Percentiles rank a stretch among this genome's conserved stretches.
Conservation (phyloP, 2,797 vertebrate species). For the Acanthiza pusilla region DNA sequence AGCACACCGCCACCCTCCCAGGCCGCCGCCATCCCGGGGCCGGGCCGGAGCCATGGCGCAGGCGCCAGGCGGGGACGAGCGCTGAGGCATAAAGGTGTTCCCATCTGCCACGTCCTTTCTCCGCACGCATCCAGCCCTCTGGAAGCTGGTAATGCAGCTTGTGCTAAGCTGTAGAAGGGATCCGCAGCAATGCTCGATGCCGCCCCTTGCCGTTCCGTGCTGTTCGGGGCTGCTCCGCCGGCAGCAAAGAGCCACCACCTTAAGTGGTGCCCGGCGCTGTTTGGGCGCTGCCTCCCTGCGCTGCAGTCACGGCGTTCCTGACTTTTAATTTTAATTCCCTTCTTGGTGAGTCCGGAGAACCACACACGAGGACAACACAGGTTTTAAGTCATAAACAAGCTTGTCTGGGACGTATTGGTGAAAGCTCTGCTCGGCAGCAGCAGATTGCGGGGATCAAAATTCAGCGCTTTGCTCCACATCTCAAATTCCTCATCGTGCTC, state of each 20-base stretch:
- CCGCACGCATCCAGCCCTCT: too few species aligned
- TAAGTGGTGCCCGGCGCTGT: not conserved
- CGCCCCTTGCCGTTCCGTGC: accelerated
- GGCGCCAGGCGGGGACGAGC: not conserved
- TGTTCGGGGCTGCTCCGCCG: not conserved
- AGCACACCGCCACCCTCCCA: accelerated
- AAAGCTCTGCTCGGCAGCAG: not conserved
- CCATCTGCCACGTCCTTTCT: accelerated
- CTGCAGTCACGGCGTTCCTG: accelerated
- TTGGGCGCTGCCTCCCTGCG: not conserved
- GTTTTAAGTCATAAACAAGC: not conserved
- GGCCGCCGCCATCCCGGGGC: not conserved
- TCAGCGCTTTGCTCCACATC: not conserved
- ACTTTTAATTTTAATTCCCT: not conserved
- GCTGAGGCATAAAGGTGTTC: not conserved
- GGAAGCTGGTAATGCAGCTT: not conserved
- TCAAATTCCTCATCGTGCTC: not conserved
- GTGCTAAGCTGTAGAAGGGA: accelerated
- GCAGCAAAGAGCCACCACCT: not conserved
- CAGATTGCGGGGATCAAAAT: not conserved
- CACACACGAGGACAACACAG: not conserved
- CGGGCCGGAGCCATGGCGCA: not conserved
- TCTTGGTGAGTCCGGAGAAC: not conserved
- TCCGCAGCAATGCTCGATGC: too few species aligned
- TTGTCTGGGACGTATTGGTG: not conserved